Conservation (phyloP, 2,888 invertebrate genomes). For the Xestoiulus laeticollis region DNA sequence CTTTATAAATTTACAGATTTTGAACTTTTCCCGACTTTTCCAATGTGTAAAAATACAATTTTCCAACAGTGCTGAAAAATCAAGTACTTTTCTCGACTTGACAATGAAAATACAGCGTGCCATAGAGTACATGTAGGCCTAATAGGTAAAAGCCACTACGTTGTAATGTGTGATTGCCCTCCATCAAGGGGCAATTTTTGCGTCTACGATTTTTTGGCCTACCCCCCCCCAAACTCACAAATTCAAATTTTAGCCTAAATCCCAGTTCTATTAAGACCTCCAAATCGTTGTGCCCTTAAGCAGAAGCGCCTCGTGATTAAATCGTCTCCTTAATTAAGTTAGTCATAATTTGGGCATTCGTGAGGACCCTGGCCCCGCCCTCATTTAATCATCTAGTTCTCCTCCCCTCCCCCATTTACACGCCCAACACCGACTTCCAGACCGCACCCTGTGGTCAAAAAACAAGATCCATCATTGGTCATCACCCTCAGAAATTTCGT, state of each 20-base stretch:
- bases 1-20: too few relatives aligned
- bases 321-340: background rate
- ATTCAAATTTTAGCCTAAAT: background rate
- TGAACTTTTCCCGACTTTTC: too few relatives aligned
- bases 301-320: background rate
- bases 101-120: too few relatives aligned
- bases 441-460: constrained; percentile 22
- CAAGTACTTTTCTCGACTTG: too few relatives aligned
- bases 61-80: too few relatives aligned
- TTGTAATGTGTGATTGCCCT: background rate
- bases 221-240: background rate
- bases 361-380: constrained; percentile 5
- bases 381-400: background rate
- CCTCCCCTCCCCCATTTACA: background rate
- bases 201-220: too few relatives aligned
- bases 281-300: background rate
- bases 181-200: background rate
- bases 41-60: too few relatives aligned
- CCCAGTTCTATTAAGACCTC: background rate
- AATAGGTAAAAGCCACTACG: background rate
- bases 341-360: background rate
- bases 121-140: too few relatives aligned
- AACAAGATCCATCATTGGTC: too few relatives aligned
- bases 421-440: background rate
- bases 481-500: too few relatives aligned